These are phyloP conservation scores for Phocides pigmalion DNA, from an alignment of 1,140 invertebrate species.

Conservation along the genomic window DNA sequence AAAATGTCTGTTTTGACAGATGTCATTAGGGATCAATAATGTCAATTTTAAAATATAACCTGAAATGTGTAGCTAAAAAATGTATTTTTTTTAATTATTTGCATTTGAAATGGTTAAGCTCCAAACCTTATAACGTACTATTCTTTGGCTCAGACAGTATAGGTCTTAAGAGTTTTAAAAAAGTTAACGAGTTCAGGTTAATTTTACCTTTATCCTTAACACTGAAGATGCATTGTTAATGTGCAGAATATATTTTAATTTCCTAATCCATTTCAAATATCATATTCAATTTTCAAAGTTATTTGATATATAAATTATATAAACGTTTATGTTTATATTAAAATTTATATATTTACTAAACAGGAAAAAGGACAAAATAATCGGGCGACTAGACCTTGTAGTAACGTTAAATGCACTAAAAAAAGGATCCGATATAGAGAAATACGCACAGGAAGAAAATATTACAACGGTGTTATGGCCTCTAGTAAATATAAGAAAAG, in stretches of 20 bases:
- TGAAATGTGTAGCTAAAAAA: conserved; percentile 43
- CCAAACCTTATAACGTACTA: conserved; percentile 62
- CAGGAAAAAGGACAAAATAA: conserved; percentile 59
- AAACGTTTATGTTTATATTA: too few species aligned
- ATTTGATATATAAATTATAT: too few species aligned
- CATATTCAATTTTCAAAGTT: too few species aligned
- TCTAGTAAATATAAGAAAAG: conserved; percentile 47
- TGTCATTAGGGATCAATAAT: conserved; percentile 37
- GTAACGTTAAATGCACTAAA: conserved; percentile 64
- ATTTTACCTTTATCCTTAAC: neutral
- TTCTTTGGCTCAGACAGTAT: conserved; percentile 75
- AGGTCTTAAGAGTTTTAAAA: conserved; percentile 65
- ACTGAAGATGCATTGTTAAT: too few species aligned
- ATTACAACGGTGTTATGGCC: conserved; percentile 69
- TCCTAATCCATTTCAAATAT: neutral
- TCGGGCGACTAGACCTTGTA: conserved; percentile 56
- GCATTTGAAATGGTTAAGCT: conserved; percentile 40
- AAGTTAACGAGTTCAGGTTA: conserved; percentile 71
- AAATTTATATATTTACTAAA: too few species aligned
- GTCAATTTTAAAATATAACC: conserved; percentile 59
- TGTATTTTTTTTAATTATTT: conserved; percentile 42
- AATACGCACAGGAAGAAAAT: conserved; percentile 63
- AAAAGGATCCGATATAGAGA: conserved; percentile 60
- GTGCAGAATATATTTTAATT: neutral
- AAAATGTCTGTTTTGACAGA: neutral